These are phyloP conservation scores for Coelopa frigida DNA, from an alignment of 1,140 invertebrate species.

Conservation along the genomic window DNA sequence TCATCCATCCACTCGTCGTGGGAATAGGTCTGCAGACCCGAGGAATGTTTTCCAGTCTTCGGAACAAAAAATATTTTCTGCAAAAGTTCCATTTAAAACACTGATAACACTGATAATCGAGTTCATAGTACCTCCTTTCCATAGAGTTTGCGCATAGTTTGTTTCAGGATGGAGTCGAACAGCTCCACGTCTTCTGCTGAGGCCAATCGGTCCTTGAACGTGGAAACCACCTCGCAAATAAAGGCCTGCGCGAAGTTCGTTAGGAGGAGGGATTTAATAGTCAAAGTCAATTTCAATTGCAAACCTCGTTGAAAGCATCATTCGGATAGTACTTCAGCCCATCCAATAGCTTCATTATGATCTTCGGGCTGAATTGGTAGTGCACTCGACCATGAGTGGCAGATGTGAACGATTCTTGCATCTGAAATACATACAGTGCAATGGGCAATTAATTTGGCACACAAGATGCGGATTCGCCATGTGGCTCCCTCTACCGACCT, in stretches of 20 bases:
- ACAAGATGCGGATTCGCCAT: not conserved
- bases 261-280: not conserved
- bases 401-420: slow-evolving; percentile 16
- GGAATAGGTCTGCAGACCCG: slow-evolving; percentile 20
- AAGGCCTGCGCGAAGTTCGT: slow-evolving; percentile 52
- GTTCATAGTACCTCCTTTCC: slow-evolving; percentile 30
- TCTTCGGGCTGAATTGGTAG: slow-evolving; percentile 43
- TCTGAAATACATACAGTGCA: too few relatives aligned
- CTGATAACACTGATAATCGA: not conserved
- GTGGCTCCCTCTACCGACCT: slow-evolving; percentile 21
- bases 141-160: slow-evolving; percentile 50
- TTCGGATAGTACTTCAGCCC: slow-evolving; percentile 31
- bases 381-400: slow-evolving; percentile 21
- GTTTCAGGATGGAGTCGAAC: slow-evolving; percentile 59
- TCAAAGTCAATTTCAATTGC: not conserved
- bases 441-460: too few relatives aligned
- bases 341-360: slow-evolving; percentile 37
- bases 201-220: slow-evolving; percentile 73
- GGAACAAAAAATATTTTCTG: slow-evolving; percentile 41
- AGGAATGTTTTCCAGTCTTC: slow-evolving; percentile 23
- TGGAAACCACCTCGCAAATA: slow-evolving; percentile 63
- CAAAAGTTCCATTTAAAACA: not conserved
- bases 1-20: slow-evolving; percentile 42
- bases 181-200: slow-evolving; percentile 57
- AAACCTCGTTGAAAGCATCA: slow-evolving; percentile 36